Base-by-base conservation (phyloP, 2,888 invertebrate species). In the Dinocampus coccinellae region DNA sequence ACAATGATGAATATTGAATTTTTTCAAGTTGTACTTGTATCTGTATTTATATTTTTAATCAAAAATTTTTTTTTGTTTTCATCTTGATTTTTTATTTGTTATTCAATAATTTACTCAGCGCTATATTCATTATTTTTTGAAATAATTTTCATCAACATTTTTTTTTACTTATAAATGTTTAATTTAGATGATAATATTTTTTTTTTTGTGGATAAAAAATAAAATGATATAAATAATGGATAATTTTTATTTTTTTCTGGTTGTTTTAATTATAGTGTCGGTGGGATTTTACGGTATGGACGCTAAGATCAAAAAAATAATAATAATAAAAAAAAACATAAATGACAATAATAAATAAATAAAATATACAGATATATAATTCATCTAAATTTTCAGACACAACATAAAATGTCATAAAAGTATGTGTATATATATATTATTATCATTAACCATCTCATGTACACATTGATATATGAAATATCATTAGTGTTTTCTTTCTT, bases 381-480 rank as follows among this genome's bases (percentile, higher is more conserved):
- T 57, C 1, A 47, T 20, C 13, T 20, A 10, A 26, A 24, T 52
- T n/a, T 42, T 7, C 34, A 36, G 42, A 55, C 42, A 39, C 47
- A 47, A 42, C 34, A 26, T 24, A 69, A n/a, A n/a, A 16, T 47
- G 47, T 7, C 16, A 47, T 47, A 4, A 16, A 16, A 47, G 20
- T 16, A 47, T 47, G 0, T 16, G n/a, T n/a, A n/a, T n/a, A n/a
- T n/a, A n/a, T n/a, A n/a, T n/a, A n/a, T n/a, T n/a, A n/a, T n/a
- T n/a, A 1, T 47, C 47, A 47, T 47, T 52, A 52, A 52, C 20
- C 29, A 60, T 60, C 29, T 61, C 60, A 68, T 60, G 60, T 58
- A 68, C 60, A 68, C 60, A 55, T 62, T 69, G 69, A 58, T 70
- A 64, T 64, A 57, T 53, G 20, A 55, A 61, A 39, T 61, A 24